Percentiles rank a stretch among this genome's conserved stretches.
Conservation (phyloP, 2,888 invertebrate species). For the Odontomyia ornata region DNA sequence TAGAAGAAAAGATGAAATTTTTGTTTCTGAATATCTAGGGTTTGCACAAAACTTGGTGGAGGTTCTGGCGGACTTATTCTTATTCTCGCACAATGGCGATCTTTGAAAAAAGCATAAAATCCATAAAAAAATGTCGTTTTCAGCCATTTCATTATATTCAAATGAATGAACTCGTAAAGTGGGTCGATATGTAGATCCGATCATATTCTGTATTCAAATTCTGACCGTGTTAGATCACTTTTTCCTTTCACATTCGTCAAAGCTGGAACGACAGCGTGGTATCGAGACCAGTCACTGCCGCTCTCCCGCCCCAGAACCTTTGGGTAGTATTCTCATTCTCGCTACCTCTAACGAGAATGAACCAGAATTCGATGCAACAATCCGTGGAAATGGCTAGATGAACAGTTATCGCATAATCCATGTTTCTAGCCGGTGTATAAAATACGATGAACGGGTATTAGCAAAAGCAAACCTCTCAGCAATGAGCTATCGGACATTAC, state of each 20-base stretch:
- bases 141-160: neutral
- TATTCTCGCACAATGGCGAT: too few relatives aligned
- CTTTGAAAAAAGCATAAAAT: too few relatives aligned
- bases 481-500: constrained; percentile 39
- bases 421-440: constrained; percentile 31
- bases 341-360: neutral
- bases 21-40: too few relatives aligned
- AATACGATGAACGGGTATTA: neutral
- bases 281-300: neutral
- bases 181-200: neutral
- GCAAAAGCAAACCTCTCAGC: constrained; percentile 9
- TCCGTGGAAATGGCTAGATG: neutral
- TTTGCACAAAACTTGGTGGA: too few relatives aligned
- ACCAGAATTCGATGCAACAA: neutral
- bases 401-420: constrained; percentile 41
- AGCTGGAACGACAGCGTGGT: neutral
- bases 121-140: neutral
- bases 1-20: too few relatives aligned
- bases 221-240: neutral
- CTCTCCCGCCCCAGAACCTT: neutral
- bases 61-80: too few relatives aligned
- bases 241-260: constrained; percentile 27
- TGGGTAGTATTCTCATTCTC: constrained; percentile 10
- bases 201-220: too few relatives aligned
- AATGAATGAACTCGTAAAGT: neutral